phyloP scores from a whole-genome alignment of 2,888 invertebrate species.

The Oligia fasciuncula region DNA sequence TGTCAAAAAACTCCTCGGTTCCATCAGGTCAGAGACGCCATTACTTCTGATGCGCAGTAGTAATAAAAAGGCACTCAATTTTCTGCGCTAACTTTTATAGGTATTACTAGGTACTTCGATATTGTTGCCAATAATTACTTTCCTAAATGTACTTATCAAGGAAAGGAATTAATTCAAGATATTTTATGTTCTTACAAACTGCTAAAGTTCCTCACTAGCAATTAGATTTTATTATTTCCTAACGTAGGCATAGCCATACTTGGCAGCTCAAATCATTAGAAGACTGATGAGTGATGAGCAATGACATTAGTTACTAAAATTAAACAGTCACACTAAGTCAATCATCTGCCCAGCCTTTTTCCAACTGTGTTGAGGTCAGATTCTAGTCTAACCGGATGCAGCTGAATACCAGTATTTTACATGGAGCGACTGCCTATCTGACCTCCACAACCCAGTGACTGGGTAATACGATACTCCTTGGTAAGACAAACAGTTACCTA shows the following conservation, averaged over 20 bases:
- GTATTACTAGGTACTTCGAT: background rate
- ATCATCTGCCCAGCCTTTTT: background rate
- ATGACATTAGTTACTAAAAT: background rate
- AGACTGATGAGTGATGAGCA: background rate
- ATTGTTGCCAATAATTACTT: slow-evolving; percentile 14
- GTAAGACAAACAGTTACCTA: background rate
- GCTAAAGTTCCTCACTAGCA: background rate
- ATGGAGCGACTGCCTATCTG: too few relatives aligned
- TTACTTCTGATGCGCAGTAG: background rate
- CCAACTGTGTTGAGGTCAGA: background rate
- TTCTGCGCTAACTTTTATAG: background rate
- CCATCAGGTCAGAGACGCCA: background rate
- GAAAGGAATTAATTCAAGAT: background rate
- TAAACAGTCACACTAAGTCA: background rate
- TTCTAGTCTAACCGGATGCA: background rate
- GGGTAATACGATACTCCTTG: background rate
- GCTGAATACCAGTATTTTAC: background rate
- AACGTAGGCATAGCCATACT: background rate
- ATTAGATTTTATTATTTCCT: background rate
- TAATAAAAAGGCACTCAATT: slow-evolving; percentile 15
- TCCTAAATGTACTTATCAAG: background rate
- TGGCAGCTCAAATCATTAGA: background rate
- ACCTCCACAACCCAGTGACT: background rate
- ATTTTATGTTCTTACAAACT: background rate
- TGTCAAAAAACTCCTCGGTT: background rate